Evolutionary conservation across 2,797 vertebrate species (phyloP), one percentile per base, ranked within the genome.

Genomic region (Arnoldichthys spilopterus): DNA sequence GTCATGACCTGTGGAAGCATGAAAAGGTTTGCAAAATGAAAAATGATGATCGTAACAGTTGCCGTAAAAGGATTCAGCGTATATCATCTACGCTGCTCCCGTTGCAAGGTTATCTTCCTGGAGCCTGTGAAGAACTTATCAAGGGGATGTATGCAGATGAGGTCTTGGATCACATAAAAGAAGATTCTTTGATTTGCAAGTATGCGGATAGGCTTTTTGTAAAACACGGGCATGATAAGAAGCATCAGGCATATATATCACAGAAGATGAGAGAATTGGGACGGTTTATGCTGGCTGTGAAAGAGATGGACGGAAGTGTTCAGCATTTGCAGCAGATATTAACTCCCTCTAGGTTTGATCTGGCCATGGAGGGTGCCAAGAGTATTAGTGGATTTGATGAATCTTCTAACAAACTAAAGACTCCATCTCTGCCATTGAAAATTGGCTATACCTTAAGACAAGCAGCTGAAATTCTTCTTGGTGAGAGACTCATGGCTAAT

Each of bases 201-300:
- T 85, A 74, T 53, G 80, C 80, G 0, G 73, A 77, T n/a, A 26
- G 70, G 13, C 72, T 81, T 32, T 67, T 47, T 66, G 77, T 24
- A 12, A 80, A 82, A 76, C 62, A 74, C 15, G 40, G 63, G 1
- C 63, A 4, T 4, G 24, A 13, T 28, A 81, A 75, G 67, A 74
- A 56, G 16, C 32, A 15, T 30, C 78, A 85, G 5, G 9, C 32
- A 3, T 78, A 79, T 24, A 68, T 83, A 58, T 15, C 68, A 1
- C 66, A 66, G 49, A 83, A 56, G 70, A 56, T 85, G 78, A 80
- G 76, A 54, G 72, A 76, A 73, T 43, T 85, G 47, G 68, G 75
- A 6, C 62, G 74, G 56, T 71, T 85, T 18, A 68, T 82, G 77
- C 53, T 85, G 45, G 67, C 28, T 7, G 58, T 80, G 7, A 85